These are phyloP conservation scores for Speoplatyrhinus poulsoni DNA, from an alignment of 2,113 vertebrate species.

Conservation along the genomic window DNA sequence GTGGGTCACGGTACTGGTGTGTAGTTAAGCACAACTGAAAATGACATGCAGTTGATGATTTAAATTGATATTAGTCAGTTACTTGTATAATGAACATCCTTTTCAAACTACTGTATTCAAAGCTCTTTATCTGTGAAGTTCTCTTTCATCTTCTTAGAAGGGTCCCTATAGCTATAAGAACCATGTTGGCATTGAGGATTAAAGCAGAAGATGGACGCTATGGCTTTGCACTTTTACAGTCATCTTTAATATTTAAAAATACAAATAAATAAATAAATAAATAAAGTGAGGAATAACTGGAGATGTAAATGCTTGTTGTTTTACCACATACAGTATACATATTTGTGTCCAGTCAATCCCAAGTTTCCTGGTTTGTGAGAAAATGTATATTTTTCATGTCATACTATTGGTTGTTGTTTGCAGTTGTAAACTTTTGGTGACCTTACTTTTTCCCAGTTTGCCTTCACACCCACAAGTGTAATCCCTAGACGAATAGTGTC, in stretches of 20 bases:
- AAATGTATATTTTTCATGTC: too few relatives aligned
- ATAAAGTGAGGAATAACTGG: slow-evolving; percentile 18
- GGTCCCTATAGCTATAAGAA: slow-evolving; percentile 46
- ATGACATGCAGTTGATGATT: slow-evolving; percentile 22
- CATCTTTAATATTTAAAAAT: slow-evolving; percentile 32
- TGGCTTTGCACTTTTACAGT: slow-evolving; percentile 32
- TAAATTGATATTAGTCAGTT: slow-evolving; percentile 38
- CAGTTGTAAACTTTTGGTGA: too few relatives aligned
- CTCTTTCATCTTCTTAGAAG: slow-evolving; percentile 14
- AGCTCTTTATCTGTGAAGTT: slow-evolving; percentile 26
- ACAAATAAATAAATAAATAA: not conserved
- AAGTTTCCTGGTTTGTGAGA: slow-evolving; percentile 16
- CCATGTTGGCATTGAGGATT: slow-evolving; percentile 26
- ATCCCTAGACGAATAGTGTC: slow-evolving; percentile 13
- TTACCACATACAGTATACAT: slow-evolving; percentile 13
- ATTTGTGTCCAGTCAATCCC: slow-evolving; percentile 16
- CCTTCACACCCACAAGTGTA: slow-evolving; percentile 31
- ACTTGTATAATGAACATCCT: slow-evolving; percentile 36
- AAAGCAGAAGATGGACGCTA: slow-evolving; percentile 1
- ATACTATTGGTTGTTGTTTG: too few relatives aligned
- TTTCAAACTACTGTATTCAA: too few relatives aligned
- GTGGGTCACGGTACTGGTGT: slow-evolving; percentile 27
- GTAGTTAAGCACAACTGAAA: slow-evolving; percentile 27
- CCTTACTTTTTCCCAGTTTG: slow-evolving; percentile 29
- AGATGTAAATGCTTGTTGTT: slow-evolving; percentile 51